These are phyloP conservation scores for Nannobrachium achirus DNA, from an alignment of 2,113 vertebrate species.

Conservation along the genomic window DNA sequence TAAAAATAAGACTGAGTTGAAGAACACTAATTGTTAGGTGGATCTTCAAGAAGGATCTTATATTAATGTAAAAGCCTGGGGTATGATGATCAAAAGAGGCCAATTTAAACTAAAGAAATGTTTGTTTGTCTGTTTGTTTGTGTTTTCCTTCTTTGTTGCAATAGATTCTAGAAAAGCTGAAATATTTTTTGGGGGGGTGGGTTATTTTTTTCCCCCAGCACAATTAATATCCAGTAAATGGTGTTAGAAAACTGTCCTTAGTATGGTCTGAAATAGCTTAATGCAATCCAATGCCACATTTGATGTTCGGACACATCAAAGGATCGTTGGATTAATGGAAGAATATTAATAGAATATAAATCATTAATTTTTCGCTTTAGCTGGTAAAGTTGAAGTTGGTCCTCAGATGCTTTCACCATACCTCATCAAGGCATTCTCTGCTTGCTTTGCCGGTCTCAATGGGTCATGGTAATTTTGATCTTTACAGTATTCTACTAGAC, in stretches of 20 bases:
- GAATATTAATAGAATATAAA: constrained; percentile 39
- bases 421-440: constrained; percentile 6
- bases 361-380: constrained; percentile 33
- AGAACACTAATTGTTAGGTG: constrained; percentile 48
- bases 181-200: background rate
- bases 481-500: background rate
- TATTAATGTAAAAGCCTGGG: constrained; percentile 39
- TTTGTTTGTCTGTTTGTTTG: background rate
- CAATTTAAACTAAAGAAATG: constrained; percentile 24
- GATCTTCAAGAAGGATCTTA: constrained; percentile 44
- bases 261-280: constrained; percentile 4
- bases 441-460: constrained; percentile 5
- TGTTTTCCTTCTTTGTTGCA: background rate
- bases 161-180: background rate
- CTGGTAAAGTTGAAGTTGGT: constrained; percentile 18
- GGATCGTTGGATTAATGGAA: constrained; percentile 22
- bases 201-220: background rate
- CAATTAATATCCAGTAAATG: constrained; percentile 27
- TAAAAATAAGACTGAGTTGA: constrained; percentile 45
- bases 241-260: background rate
- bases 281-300: constrained; percentile 29
- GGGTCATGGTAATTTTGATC: constrained; percentile 19
- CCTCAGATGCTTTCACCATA: background rate
- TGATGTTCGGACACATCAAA: constrained; percentile 35
- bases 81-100: constrained; percentile 48